Evolutionary conservation across 2,888 invertebrate genomes (phyloP).

Genomic region (Notocelia uddmanniana): DNA sequence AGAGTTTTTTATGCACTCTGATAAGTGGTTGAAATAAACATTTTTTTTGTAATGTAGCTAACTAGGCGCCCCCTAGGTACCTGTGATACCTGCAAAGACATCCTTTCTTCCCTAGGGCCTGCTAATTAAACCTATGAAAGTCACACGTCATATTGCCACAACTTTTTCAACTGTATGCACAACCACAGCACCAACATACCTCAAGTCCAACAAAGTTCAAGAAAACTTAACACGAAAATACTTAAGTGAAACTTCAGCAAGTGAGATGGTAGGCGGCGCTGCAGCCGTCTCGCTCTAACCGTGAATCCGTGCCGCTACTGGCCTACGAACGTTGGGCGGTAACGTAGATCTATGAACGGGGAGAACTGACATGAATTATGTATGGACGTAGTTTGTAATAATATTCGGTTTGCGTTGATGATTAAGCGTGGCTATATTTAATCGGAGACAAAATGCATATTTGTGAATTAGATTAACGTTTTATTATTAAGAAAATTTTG

Average conservation of each 20-base stretch:
- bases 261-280: conserved; percentile 53
- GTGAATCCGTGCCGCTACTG: conserved; percentile 75
- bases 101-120: too few relatives aligned
- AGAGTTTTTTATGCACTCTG: too few relatives aligned
- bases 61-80: too few relatives aligned
- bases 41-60: too few relatives aligned
- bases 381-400: conserved; percentile 13
- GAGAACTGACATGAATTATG: conserved; percentile 50
- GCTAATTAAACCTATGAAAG: background rate
- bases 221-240: conserved; percentile 17
- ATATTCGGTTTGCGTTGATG: conserved; percentile 6
- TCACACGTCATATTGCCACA: background rate
- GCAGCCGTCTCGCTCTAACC: conserved; percentile 59
- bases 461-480: too few relatives aligned
- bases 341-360: conserved; percentile 56
- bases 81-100: too few relatives aligned
- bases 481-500: too few relatives aligned
- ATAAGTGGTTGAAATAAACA: too few relatives aligned
- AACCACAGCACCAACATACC: background rate
- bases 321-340: conserved; percentile 73
- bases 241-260: conserved; percentile 52
- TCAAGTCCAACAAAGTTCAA: conserved; percentile 15
- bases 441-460: background rate
- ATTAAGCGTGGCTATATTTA: background rate
- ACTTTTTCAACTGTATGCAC: background rate